Evolutionary conservation across 1,140 invertebrate genomes (phyloP).

Genomic region (Drosophila pseudoobscura): DNA sequence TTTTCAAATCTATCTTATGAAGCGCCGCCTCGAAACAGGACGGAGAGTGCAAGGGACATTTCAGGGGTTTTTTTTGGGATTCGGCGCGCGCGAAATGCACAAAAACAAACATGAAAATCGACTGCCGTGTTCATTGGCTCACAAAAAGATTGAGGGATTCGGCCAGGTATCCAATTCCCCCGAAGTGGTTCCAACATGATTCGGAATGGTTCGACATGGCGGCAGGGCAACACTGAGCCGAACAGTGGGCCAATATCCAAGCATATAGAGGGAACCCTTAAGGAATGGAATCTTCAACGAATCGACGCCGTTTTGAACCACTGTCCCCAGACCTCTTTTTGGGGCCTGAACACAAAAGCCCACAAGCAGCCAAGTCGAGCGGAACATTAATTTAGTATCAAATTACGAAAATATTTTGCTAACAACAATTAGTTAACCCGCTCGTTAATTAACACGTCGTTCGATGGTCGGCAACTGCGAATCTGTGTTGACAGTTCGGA

Average conservation of each 20-base stretch:
- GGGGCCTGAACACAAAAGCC: constrained; percentile 65
- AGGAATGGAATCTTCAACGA: not conserved
- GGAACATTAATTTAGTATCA: constrained; percentile 83
- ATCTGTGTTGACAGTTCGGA: constrained; percentile 78
- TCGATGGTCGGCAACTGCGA: constrained; percentile 67
- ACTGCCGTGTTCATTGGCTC: constrained; percentile 53
- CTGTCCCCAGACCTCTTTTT: constrained; percentile 29
- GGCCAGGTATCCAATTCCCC: constrained; percentile 70
- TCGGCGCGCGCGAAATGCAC: constrained; percentile 57
- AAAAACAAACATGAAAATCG: constrained; percentile 27
- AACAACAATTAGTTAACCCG: constrained; percentile 83
- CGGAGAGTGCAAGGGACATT: no score
- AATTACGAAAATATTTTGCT: constrained; percentile 83
- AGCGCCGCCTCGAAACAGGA: constrained; percentile 34
- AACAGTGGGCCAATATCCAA: constrained; percentile 11
- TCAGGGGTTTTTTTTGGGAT: not conserved
- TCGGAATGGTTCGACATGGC: constrained; percentile 34
- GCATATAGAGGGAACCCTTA: no score
- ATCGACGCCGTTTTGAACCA: constrained; percentile 4
- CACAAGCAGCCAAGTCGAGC: constrained; percentile 75
- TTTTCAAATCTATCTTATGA: constrained; percentile 18
- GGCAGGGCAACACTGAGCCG: constrained; percentile 29
- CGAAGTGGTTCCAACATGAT: constrained; percentile 14
- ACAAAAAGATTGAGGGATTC: constrained; percentile 53
- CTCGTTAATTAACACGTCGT: constrained; percentile 83